These are phyloP conservation scores for Phorcus lineatus DNA, from an alignment of 2,888 invertebrate genomes.

Conservation along the genomic window DNA sequence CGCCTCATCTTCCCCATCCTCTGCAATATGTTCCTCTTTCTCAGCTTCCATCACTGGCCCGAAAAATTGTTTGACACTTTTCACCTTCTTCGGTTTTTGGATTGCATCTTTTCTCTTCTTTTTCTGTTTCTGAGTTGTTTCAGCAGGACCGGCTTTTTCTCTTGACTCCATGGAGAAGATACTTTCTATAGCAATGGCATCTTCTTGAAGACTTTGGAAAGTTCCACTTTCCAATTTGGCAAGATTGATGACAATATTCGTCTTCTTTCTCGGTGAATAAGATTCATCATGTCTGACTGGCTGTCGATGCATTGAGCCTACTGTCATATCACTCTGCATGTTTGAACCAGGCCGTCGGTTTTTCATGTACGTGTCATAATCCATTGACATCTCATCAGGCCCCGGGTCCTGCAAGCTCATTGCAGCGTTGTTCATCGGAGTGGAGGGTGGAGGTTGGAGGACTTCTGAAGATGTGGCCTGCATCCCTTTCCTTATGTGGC, in stretches of 20 bases:
- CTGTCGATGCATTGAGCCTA: not conserved
- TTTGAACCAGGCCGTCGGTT: slow-evolving; percentile 56
- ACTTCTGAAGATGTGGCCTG: slow-evolving; percentile 42
- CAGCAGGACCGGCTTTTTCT: slow-evolving; percentile 36
- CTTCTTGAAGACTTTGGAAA: slow-evolving; percentile 63
- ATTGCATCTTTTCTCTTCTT: slow-evolving; percentile 29
- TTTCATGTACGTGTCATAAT: slow-evolving; percentile 57
- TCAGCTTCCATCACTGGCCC: slow-evolving; percentile 64
- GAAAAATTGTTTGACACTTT: slow-evolving; percentile 70
- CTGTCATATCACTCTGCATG: not conserved
- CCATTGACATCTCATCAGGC: slow-evolving; percentile 36
- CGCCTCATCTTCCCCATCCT: slow-evolving; percentile 51
- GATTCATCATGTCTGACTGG: not conserved
- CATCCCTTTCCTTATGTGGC: not conserved
- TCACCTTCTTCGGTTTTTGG: slow-evolving; percentile 51
- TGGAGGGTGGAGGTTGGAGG: slow-evolving; percentile 51
- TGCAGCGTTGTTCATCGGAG: slow-evolving; percentile 36
- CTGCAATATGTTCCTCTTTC: slow-evolving; percentile 44
- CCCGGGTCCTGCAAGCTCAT: slow-evolving; percentile 10
- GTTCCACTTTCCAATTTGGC: slow-evolving; percentile 66
- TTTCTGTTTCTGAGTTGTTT: slow-evolving; percentile 37
- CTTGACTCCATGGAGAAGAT: slow-evolving; percentile 49
- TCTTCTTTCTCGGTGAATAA: not conserved
- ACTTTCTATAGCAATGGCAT: slow-evolving; percentile 60
- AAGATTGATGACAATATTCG: slow-evolving; percentile 64